A percentile compares a stretch with the other conserved stretches of the same genome.
Conservation (phyloP, 2,797 vertebrate genomes). For the Phoeniculus purpureus region DNA sequence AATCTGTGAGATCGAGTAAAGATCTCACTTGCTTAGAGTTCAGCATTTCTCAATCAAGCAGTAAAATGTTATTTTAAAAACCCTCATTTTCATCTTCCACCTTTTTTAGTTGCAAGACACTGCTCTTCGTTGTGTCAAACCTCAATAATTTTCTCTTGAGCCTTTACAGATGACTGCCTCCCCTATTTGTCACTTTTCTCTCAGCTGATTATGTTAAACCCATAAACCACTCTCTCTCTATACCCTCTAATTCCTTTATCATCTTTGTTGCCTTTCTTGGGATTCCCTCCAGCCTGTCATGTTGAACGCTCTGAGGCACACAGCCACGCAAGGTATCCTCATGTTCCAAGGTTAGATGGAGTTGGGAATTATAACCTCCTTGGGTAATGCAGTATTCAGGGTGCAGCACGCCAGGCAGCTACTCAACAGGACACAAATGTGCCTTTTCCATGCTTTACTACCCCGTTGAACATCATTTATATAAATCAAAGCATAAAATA, state of each 20-base stretch:
- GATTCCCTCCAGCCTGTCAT: slow-evolving; percentile 40
- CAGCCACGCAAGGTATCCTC: background rate
- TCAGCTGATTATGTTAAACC: slow-evolving; percentile 52
- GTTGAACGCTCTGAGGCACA: background rate
- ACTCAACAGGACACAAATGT: background rate
- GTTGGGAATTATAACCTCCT: slow-evolving; percentile 17
- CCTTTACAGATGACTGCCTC: background rate
- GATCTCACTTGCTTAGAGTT: background rate
- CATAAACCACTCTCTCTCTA: slow-evolving; percentile 28
- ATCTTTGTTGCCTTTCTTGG: slow-evolving; percentile 33
- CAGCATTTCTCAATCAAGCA: background rate
- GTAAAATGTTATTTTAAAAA: background rate
- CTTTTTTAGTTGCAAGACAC: slow-evolving; percentile 16
- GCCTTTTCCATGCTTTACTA: background rate
- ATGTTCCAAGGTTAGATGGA: slow-evolving; percentile 2
- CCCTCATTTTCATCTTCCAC: background rate
- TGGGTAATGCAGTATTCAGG: background rate
- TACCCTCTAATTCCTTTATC: slow-evolving; percentile 47
- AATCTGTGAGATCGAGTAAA: background rate
- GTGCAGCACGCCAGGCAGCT: background rate
- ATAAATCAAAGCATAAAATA: background rate
- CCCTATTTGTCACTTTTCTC: slow-evolving; percentile 6
- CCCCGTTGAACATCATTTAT: background rate
- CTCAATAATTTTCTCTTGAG: slow-evolving; percentile 16
- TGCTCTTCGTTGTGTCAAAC: background rate